Percentiles rank a stretch among this genome's conserved stretches.
Conservation (phyloP, 1,140 invertebrate species). For the Drosophila pectinifera region DNA sequence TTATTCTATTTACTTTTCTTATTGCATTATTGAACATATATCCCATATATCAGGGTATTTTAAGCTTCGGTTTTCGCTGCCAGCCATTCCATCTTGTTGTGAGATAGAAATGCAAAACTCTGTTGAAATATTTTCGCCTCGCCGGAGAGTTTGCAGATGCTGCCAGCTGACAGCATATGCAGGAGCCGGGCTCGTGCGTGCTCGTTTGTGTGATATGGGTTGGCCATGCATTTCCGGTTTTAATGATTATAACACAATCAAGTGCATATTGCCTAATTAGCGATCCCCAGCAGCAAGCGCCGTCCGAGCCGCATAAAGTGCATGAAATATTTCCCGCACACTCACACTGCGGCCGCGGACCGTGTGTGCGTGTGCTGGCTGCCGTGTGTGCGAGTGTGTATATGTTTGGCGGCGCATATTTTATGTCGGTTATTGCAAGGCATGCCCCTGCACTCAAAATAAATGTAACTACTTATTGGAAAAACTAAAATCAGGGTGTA, state of each 20-base stretch:
- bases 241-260: constrained; percentile 83
- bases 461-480: background rate
- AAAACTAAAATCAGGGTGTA: too few relatives aligned
- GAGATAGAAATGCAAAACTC: constrained; percentile 18
- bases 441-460: constrained; percentile 45
- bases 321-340: constrained; percentile 72
- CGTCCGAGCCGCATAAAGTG: constrained; percentile 68
- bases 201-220: constrained; percentile 19
- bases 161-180: constrained; percentile 12
- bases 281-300: constrained; percentile 45
- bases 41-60: background rate
- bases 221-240: constrained; percentile 72
- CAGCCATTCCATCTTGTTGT: background rate
- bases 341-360: constrained; percentile 34
- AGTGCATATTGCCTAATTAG: constrained; percentile 83
- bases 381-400: constrained; percentile 8
- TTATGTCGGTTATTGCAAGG: constrained; percentile 70
- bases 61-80: background rate
- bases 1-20: background rate
- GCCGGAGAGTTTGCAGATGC: constrained; percentile 28
- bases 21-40: too few relatives aligned
- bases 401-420: constrained; percentile 42
- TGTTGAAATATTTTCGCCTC: constrained; percentile 21
- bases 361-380: constrained; percentile 13
- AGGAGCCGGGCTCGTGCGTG: background rate